A percentile compares a stretch with the other conserved stretches of the same genome.
phyloP scores from a whole-genome alignment of 2,888 invertebrate genomes.

The Brachyopa scutellaris region DNA sequence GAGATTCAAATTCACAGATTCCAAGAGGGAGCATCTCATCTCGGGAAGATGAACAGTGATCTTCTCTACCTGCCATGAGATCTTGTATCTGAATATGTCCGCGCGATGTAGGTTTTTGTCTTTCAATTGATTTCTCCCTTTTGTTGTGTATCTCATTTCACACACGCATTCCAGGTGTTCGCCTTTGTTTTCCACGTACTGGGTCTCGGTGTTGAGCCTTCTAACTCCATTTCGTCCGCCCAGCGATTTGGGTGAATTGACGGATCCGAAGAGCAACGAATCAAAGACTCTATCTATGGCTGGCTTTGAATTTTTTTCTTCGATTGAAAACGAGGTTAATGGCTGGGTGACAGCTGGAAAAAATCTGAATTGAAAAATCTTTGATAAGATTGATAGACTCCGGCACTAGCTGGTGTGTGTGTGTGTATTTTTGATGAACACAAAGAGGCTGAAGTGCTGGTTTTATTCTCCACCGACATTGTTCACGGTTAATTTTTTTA shows the following conservation, averaged over 20 bases:
- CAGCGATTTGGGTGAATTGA: constrained; percentile 27
- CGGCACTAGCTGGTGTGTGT: constrained; percentile 5
- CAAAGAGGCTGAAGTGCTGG: constrained; percentile 34
- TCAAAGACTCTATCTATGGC: constrained; percentile 35
- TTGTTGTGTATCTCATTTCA: constrained; percentile 53
- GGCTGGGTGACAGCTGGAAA: constrained; percentile 69
- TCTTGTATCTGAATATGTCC: constrained; percentile 64
- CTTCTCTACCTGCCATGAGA: constrained; percentile 63
- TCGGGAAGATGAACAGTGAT: constrained; percentile 54
- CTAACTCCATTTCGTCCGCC: constrained; percentile 11
- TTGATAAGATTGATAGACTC: constrained; percentile 71
- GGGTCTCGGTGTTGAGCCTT: constrained; percentile 26
- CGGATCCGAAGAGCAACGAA: constrained; percentile 46
- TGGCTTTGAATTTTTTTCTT: constrained; percentile 9
- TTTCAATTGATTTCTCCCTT: constrained; percentile 70
- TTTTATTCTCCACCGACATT: constrained; percentile 44
- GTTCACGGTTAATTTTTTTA: constrained; percentile 69
- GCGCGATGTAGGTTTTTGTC: constrained; percentile 70
- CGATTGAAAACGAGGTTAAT: constrained; percentile 70
- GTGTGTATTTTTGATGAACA: constrained; percentile 10
- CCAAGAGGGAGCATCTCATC: constrained; percentile 60
- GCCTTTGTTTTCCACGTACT: constrained; percentile 62
- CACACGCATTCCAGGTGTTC: constrained; percentile 64
- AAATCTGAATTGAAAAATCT: constrained; percentile 56
- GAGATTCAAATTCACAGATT: constrained; percentile 62